phyloP scores from a whole-genome alignment of 2,113 vertebrate species.

The Rissa tridactyla region DNA sequence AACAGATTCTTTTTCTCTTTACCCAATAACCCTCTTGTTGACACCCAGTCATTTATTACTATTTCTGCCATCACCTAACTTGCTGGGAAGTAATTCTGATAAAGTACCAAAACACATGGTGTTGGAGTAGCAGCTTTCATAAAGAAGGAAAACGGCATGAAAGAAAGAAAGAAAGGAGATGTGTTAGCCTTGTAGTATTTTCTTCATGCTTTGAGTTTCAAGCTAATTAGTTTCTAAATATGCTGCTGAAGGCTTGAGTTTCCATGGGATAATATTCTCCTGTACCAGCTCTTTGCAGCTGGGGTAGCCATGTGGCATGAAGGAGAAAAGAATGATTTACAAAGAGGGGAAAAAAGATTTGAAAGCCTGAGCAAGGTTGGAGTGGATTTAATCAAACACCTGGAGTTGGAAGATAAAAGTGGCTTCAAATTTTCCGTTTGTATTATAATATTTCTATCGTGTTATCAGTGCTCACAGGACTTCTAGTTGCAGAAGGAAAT shows the following conservation, averaged over 20 bases:
- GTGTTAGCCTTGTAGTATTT: constrained; percentile 28
- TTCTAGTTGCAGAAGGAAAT: constrained; percentile 14
- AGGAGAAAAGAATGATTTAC: neutral
- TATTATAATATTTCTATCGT: constrained; percentile 34
- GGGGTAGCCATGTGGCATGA: neutral
- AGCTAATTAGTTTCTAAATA: constrained; percentile 66
- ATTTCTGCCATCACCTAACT: constrained; percentile 39
- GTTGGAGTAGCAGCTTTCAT: constrained; percentile 6
- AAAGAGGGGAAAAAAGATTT: neutral
- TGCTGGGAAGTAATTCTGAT: constrained; percentile 60
- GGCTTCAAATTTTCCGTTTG: constrained; percentile 3
- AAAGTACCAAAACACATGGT: neutral
- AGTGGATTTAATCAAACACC: constrained; percentile 36
- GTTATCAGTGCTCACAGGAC: constrained; percentile 10
- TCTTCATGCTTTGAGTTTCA: constrained; percentile 4
- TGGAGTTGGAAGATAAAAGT: constrained; percentile 43
- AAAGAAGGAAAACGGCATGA: constrained; percentile 16
- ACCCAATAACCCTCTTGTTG: constrained; percentile 9
- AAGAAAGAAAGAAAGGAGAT: constrained; percentile 3
- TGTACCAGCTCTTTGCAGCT: neutral
- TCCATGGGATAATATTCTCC: constrained; percentile 3
- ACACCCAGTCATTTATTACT: constrained; percentile 41
- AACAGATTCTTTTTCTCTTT: constrained; percentile 22
- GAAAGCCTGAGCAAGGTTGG: neutral
- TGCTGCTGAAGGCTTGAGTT: constrained; percentile 14